These are phyloP conservation scores for Calephelis nemesis DNA, from an alignment of 1,140 invertebrate species.

Conservation along the genomic window DNA sequence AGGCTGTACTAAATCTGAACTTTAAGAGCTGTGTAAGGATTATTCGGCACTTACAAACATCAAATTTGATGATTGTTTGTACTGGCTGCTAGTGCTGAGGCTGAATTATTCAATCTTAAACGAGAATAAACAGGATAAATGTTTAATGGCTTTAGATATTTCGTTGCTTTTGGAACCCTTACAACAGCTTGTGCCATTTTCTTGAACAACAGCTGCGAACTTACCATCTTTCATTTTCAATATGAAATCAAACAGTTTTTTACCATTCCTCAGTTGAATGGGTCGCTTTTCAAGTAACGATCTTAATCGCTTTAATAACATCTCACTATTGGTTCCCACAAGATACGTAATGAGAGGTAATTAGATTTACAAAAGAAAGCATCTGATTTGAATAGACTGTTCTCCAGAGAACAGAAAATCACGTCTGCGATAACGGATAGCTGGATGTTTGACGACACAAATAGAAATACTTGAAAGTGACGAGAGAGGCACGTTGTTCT, in stretches of 20 bases:
- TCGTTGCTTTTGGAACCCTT: no score
- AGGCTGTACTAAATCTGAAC: no score
- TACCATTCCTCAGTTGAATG: constrained; percentile 5
- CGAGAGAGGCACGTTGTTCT: constrained; percentile 35
- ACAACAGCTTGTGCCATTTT: no score
- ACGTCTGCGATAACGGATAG: constrained; percentile 2
- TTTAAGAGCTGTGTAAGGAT: no score
- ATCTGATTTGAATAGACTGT: constrained; percentile 40
- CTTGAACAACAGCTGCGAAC: no score
- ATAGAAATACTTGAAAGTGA: constrained; percentile 19
- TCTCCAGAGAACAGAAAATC: constrained; percentile 31
- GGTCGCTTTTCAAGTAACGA: constrained; percentile 7
- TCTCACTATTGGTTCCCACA: constrained; percentile 38
- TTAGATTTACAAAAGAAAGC: constrained; percentile 39
- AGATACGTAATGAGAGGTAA: constrained; percentile 40
- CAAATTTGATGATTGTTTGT: no score
- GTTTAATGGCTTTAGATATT: no score
- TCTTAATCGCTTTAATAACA: constrained; percentile 12
- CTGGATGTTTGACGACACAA: constrained; percentile 3
- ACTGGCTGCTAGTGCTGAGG: no score
- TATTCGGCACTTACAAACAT: no score
- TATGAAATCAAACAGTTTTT: not conserved
- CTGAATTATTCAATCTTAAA: no score
- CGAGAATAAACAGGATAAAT: no score
- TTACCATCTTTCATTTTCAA: no score